These are phyloP conservation scores for Ostrea edulis DNA, from an alignment of 1,140 invertebrate genomes.

Conservation along the genomic window DNA sequence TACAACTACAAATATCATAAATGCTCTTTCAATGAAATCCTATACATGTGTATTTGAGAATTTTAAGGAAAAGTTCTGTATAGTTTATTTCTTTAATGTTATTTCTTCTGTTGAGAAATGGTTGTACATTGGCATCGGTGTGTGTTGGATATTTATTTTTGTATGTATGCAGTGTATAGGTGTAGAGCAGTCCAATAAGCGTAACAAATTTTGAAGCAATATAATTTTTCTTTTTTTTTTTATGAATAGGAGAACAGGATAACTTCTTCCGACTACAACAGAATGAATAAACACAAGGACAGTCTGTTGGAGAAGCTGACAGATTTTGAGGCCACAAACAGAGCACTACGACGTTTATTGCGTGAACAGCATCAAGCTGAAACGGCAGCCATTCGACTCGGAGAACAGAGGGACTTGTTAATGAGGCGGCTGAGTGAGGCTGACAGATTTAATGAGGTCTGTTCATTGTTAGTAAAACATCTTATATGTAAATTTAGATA, in stretches of 20 bases:
- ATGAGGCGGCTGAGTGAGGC: constrained; percentile 72
- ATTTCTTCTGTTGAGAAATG: too few species aligned
- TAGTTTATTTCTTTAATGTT: too few species aligned
- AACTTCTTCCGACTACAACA: constrained; percentile 65
- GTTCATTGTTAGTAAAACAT: not conserved
- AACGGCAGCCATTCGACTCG: constrained; percentile 67
- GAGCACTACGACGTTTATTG: constrained; percentile 72
- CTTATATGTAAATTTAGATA: not conserved
- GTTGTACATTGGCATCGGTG: too few species aligned
- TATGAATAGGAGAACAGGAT: constrained; percentile 65
- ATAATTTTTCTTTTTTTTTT: constrained; percentile 10
- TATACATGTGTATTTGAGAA: too few species aligned
- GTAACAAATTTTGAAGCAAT: not conserved
- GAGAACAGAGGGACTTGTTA: constrained; percentile 75
- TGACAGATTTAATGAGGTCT: constrained; percentile 73
- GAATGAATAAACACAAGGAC: constrained; percentile 74
- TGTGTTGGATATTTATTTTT: too few species aligned
- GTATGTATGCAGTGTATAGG: too few species aligned
- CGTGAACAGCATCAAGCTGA: constrained; percentile 76
- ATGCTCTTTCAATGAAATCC: too few species aligned
- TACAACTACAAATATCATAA: too few species aligned
- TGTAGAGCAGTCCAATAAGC: too few species aligned
- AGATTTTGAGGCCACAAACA: constrained; percentile 77
- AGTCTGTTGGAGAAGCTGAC: constrained; percentile 75
- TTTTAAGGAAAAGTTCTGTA: too few species aligned